phyloP scores from a whole-genome alignment of 2,113 vertebrate species.

The Mellivora capensis region DNA sequence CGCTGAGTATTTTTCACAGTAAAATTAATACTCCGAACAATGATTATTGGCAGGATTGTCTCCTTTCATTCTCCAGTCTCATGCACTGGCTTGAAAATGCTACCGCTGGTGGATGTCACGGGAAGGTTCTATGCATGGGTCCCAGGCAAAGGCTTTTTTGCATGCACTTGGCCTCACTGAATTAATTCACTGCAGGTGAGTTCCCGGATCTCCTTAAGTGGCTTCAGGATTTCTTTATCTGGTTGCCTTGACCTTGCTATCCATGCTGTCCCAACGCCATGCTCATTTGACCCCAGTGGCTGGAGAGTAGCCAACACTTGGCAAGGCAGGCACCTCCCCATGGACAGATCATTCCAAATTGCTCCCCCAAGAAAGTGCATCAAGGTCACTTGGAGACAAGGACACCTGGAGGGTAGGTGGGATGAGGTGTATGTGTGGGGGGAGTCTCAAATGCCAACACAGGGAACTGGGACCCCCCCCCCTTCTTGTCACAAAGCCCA shows the following conservation, averaged over 20 bases:
- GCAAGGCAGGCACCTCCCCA: background rate
- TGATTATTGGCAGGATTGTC: background rate
- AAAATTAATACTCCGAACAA: background rate
- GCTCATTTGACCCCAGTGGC: background rate
- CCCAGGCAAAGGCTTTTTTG: background rate
- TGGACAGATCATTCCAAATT: background rate
- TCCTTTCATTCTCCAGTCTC: background rate
- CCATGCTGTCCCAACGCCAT: background rate
- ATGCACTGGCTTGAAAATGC: background rate
- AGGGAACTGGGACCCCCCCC: background rate
- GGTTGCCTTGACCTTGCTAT: background rate
- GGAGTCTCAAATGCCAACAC: background rate
- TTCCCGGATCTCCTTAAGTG: background rate
- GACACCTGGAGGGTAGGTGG: background rate
- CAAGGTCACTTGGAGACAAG: background rate
- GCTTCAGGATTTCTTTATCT: background rate
- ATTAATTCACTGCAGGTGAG: background rate
- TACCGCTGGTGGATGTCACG: background rate
- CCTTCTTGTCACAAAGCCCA: background rate
- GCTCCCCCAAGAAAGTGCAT: background rate
- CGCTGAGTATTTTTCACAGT: background rate
- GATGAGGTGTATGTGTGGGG: background rate
- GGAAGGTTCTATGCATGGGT: background rate
- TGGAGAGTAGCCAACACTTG: background rate
- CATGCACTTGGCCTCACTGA: background rate